These are phyloP conservation scores for Heliconius hewitsoni DNA, from an alignment of 1,140 invertebrate genomes.

Conservation along the genomic window DNA sequence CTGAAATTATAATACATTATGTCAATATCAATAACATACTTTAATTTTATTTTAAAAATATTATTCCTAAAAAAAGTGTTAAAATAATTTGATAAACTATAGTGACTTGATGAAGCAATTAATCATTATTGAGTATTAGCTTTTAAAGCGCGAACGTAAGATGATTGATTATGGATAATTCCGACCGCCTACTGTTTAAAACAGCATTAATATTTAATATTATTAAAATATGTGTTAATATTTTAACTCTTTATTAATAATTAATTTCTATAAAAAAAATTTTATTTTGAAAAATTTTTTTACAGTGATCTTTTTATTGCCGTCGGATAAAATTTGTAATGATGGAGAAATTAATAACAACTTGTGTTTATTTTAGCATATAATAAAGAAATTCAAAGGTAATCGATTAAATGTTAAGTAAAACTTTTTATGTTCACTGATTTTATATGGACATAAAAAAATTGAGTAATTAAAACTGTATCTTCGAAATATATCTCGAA, in stretches of 20 bases:
- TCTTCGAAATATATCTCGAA: constrained; percentile 19
- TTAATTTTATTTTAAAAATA: background rate
- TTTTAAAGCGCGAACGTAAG: constrained; percentile 16
- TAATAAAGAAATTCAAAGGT: background rate
- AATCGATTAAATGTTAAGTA: background rate
- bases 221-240: background rate
- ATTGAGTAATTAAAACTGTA: constrained; percentile 30
- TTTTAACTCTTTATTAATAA: background rate
- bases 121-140: constrained; percentile 30
- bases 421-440: constrained; percentile 5
- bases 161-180: constrained; percentile 34
- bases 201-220: constrained; percentile 23
- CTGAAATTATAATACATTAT: constrained; percentile 17
- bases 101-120: constrained; percentile 20
- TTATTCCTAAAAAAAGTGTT: constrained; percentile 9
- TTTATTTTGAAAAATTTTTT: background rate
- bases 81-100: constrained; percentile 14
- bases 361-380: background rate
- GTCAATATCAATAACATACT: background rate
- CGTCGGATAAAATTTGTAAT: background rate
- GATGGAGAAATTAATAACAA: background rate
- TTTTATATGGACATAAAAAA: constrained; percentile 31
- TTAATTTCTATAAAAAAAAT: too few relatives aligned
- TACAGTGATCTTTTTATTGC: background rate
- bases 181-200: constrained; percentile 33